Conservation (phyloP, 2,113 vertebrate species). For the Arenaria interpres region DNA sequence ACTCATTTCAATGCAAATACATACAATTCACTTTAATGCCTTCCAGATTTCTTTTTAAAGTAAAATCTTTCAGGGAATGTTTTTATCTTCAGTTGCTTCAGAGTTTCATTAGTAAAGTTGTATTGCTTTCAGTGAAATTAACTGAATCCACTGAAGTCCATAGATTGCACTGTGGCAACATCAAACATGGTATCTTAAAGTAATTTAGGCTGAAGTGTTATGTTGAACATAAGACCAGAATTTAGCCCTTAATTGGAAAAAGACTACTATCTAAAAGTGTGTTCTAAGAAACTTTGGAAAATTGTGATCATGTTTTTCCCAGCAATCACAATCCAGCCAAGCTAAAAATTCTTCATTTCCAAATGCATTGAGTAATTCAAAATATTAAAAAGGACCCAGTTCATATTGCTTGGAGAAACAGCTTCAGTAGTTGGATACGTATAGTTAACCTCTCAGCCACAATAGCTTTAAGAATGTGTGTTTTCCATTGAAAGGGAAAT, state of each 20-base stretch:
- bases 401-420: not conserved
- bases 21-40: not conserved
- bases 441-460: not conserved
- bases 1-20: not conserved
- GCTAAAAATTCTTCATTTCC: not conserved
- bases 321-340: not conserved
- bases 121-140: not conserved
- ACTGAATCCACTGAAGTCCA: not conserved
- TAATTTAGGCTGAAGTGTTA: not conserved
- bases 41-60: not conserved
- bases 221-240: not conserved
- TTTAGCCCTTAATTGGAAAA: not conserved
- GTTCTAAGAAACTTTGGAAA: not conserved
- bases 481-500: not conserved
- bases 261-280: not conserved
- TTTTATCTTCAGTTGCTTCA: not conserved
- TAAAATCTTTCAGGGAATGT: not conserved
- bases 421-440: not conserved
- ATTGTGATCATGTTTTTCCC: not conserved
- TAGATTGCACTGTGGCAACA: not conserved
- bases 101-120: not conserved
- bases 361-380: not conserved
- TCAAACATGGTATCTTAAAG: not conserved
- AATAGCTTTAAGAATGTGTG: not conserved
- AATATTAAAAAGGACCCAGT: not conserved